phyloP scores from a whole-genome alignment of 2,113 vertebrate genomes.

The Sceloporus tristichus region DNA sequence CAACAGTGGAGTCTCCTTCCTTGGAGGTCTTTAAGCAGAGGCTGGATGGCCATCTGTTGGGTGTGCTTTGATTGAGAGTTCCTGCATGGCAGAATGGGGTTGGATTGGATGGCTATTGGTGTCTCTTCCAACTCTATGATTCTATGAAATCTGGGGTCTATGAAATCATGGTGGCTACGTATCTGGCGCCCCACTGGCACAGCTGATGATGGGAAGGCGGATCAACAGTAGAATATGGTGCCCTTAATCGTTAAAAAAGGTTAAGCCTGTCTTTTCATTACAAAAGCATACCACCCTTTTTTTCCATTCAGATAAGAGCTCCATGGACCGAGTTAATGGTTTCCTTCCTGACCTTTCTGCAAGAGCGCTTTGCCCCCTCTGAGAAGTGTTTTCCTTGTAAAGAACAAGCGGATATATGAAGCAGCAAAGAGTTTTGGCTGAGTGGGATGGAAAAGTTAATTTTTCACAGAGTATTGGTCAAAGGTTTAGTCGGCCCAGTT shows the following conservation, averaged over 20 bases:
- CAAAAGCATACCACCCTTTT: background rate
- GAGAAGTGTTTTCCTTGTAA: background rate
- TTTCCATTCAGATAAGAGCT: background rate
- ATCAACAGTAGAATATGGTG: background rate
- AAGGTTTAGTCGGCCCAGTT: slow-evolving; percentile 33
- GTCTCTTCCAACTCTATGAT: too few species aligned
- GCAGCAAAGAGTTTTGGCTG: slow-evolving; percentile 7
- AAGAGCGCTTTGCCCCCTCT: background rate
- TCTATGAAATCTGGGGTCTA: too few species aligned
- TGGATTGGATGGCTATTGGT: too few species aligned
- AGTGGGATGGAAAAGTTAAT: background rate
- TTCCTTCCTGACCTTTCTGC: background rate
- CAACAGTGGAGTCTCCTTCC: too few species aligned
- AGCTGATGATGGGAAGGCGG: too few species aligned
- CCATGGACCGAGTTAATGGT: background rate
- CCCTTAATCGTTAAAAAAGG: background rate
- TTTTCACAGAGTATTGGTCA: slow-evolving; percentile 31
- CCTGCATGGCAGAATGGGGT: too few species aligned
- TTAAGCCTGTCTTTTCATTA: background rate
- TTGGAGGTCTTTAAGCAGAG: too few species aligned
- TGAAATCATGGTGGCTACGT: too few species aligned
- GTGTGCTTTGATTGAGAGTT: too few species aligned
- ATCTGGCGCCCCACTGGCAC: too few species aligned
- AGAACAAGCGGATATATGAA: background rate
- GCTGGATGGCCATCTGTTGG: too few species aligned